Conservation (phyloP, 2,113 vertebrate species). For the Apteryx owenii region DNA sequence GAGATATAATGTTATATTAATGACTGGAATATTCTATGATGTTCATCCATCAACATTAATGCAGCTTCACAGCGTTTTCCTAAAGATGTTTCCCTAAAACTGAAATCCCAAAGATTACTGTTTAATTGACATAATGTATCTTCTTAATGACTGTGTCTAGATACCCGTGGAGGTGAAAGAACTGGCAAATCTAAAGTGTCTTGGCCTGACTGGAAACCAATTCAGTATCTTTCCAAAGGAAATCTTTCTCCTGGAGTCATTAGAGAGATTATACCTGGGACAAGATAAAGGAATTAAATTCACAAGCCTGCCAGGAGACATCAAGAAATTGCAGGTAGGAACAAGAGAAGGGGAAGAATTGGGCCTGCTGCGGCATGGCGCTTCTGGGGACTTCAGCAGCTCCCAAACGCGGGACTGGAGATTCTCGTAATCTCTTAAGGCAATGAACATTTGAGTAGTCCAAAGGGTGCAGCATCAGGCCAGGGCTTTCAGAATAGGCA, state of each 20-base stretch:
- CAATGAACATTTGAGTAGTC: not conserved
- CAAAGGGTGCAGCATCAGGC: not conserved
- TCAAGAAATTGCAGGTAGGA: conserved; percentile 68
- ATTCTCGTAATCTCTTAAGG: not conserved
- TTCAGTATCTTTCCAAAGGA: conserved; percentile 71
- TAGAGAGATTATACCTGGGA: conserved; percentile 72
- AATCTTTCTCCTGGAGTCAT: conserved; percentile 61
- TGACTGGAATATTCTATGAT: not conserved
- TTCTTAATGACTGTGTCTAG: conserved; percentile 53
- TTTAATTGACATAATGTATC: conserved; percentile 19
- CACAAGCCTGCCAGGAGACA: conserved; percentile 48
- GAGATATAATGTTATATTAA: conserved; percentile 26
- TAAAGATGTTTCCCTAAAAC: not conserved
- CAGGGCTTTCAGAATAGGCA: not conserved
- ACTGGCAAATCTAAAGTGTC: conserved; percentile 69
- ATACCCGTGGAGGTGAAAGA: conserved; percentile 49
- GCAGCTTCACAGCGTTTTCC: not conserved
- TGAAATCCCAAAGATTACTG: not conserved
- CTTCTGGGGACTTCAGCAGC: not conserved
- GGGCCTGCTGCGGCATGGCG: not conserved
- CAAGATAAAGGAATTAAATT: conserved; percentile 74
- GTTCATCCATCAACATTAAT: conserved; percentile 26
- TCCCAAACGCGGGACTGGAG: not conserved
- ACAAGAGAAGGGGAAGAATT: not conserved
- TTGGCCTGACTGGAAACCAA: conserved; percentile 73